These are phyloP conservation scores for Beroe forskalii DNA, from an alignment of 37 sponge, comb jelly and placozoan genomes.

Conservation along the genomic window DNA sequence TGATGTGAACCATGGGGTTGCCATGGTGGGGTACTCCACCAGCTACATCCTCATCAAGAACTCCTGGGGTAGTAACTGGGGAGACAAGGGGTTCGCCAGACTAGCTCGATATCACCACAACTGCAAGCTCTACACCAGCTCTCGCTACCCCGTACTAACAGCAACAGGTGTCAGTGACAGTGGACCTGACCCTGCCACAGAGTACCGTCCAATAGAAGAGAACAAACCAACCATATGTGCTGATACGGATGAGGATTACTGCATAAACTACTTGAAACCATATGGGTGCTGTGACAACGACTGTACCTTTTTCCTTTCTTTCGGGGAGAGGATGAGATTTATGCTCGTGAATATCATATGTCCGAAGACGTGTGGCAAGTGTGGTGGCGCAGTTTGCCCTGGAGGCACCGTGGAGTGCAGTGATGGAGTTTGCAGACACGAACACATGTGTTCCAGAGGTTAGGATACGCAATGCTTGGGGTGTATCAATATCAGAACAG, in stretches of 20 bases:
- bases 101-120: not conserved
- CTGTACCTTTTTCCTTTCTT: not conserved
- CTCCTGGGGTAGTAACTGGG: no score
- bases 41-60: no score
- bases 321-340: not conserved
- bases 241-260: no score
- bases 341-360: no score
- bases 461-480: no score
- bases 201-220: not conserved
- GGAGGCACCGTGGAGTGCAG: not conserved
- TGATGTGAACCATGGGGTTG: not conserved
- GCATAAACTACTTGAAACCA: no score
- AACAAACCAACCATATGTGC: not conserved
- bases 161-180: not conserved
- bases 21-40: no score
- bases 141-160: not conserved
- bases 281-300: not conserved
- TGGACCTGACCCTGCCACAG: not conserved
- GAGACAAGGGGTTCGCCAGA: slow-evolving; percentile 20
- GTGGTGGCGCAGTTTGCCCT: not conserved
- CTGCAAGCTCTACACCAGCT: not conserved
- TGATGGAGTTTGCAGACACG: slow-evolving; percentile 26
- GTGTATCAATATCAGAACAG: no score
- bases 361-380: not conserved
- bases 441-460: slow-evolving; percentile 37